Conservation (phyloP, 2,888 invertebrate species). For the Parasteatoda lunata region DNA sequence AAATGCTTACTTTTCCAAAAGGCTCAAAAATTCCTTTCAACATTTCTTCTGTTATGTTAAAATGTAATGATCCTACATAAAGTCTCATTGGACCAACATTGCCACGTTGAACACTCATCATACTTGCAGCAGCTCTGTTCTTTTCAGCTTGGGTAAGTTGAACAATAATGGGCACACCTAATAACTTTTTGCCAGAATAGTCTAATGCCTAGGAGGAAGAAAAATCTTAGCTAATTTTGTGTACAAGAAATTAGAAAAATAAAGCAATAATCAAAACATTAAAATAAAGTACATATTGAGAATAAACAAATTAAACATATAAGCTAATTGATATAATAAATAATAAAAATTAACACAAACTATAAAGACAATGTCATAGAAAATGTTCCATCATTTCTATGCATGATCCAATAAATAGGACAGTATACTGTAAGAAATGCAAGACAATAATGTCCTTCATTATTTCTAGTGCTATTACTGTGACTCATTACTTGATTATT, state of each 20-base stretch:
- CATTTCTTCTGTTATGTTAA: conserved; percentile 99
- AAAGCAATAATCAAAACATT: not conserved
- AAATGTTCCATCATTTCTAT: too few relatives aligned
- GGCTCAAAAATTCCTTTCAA: conserved; percentile 98
- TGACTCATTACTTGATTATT: too few relatives aligned
- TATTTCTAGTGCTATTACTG: too few relatives aligned
- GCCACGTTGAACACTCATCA: conserved; percentile 82
- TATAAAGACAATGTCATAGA: too few relatives aligned
- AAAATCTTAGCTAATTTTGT: not conserved
- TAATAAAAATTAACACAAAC: too few relatives aligned
- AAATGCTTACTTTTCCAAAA: conserved; percentile 84
- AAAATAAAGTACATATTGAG: not conserved
- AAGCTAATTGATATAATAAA: too few relatives aligned
- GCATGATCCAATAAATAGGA: too few relatives aligned
- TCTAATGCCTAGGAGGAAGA: conserved; percentile 86
- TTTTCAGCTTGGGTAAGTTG: conserved; percentile 96
- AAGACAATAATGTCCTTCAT: too few relatives aligned
- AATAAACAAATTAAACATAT: too few relatives aligned
- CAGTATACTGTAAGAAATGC: too few relatives aligned
- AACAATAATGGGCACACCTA: conserved; percentile 97
- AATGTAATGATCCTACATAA: conserved; percentile 97
- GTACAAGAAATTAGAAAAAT: too few relatives aligned
- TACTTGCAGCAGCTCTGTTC: conserved; percentile 78
- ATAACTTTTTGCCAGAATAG: conserved; percentile 93
- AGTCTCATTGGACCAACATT: conserved; percentile 95